Conservation (phyloP, 2,113 vertebrate species). For the Protobothrops mucrosquamatus region DNA sequence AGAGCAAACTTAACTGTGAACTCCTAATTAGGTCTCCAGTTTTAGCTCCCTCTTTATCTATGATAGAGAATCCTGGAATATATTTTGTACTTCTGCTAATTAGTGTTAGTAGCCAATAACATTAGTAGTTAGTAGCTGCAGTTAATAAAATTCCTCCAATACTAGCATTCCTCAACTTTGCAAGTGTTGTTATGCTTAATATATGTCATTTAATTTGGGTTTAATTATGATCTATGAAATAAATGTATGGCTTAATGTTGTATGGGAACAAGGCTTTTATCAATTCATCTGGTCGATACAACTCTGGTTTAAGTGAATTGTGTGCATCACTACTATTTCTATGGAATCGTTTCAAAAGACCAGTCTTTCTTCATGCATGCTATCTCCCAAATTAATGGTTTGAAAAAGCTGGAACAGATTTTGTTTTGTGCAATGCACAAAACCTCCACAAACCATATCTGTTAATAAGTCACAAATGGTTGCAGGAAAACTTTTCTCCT, state of each 20-base stretch:
- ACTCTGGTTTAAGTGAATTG: neutral
- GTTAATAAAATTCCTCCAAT: no score
- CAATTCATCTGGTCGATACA: neutral
- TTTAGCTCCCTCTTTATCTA: neutral
- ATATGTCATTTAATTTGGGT: neutral
- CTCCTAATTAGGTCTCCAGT: neutral
- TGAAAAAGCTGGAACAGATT: no score
- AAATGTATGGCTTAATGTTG: neutral
- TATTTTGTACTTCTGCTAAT: neutral
- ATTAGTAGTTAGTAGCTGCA: neutral
- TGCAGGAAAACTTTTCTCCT: no score
- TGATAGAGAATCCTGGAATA: neutral
- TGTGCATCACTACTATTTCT: neutral
- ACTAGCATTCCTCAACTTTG: no score
- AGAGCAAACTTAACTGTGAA: neutral
- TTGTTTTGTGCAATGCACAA: no score
- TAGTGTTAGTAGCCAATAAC: neutral
- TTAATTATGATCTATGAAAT: neutral
- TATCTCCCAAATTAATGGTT: no score
- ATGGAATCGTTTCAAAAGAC: neutral
- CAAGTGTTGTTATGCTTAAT: neutral
- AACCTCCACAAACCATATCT: no score
- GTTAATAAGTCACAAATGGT: no score
- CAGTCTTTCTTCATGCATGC: neutral
- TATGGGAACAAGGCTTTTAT: neutral